Percentiles rank a stretch among this genome's conserved stretches.
Conservation (phyloP, 2,888 invertebrate genomes). For the Amiota minor region DNA sequence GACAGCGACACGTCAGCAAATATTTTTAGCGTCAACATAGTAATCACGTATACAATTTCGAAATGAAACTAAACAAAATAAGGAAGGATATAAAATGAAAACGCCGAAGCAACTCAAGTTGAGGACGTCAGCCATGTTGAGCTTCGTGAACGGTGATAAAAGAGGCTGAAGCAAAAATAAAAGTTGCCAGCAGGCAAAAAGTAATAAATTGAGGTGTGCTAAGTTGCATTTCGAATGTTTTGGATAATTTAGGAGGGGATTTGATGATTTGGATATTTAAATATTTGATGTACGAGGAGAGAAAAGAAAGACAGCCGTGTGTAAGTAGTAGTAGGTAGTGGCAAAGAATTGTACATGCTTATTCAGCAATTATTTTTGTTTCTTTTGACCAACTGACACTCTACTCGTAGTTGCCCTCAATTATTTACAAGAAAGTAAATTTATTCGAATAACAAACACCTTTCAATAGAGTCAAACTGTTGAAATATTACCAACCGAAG, state of each 20-base stretch:
- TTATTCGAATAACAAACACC: no score
- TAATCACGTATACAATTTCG: conserved; percentile 24
- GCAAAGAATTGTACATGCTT: neutral
- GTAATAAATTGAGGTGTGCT: neutral
- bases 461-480: no score
- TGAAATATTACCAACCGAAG: no score
- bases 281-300: conserved; percentile 11
- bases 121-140: neutral
- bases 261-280: conserved; percentile 15
- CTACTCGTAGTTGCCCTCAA: no score
- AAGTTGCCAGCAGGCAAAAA: conserved; percentile 12
- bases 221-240: no score
- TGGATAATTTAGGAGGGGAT: neutral
- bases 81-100: neutral
- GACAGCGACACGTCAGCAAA: conserved; percentile 62
- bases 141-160: neutral
- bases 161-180: neutral
- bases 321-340: no score
- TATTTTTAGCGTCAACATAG: conserved; percentile 40
- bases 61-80: neutral
- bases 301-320: neutral
- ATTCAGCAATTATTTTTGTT: conserved; percentile 1
- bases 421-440: no score
- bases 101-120: conserved; percentile 4
- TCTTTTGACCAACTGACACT: no score